Percentiles rank a stretch among this genome's conserved stretches.
These are phyloP conservation scores for Conchocele bisecta DNA, from an alignment of 2,888 invertebrate genomes.

Conservation along the genomic window DNA sequence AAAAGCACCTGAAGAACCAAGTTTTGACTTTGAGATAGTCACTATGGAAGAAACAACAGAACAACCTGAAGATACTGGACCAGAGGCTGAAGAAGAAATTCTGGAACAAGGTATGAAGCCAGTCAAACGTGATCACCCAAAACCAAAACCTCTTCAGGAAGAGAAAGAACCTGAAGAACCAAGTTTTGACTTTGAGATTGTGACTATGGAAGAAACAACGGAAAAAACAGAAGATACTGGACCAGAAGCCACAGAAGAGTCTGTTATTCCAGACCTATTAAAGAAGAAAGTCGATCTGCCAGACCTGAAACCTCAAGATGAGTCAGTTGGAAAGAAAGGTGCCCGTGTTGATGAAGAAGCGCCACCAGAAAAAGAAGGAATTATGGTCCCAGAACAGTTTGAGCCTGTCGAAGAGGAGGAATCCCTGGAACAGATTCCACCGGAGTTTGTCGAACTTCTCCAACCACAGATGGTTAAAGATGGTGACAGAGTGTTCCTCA, in stretches of 20 bases:
- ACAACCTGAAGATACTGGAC: conserved; percentile 47
- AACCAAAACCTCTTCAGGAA: conserved; percentile 66
- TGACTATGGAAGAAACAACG: conserved; percentile 51
- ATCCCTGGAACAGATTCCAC: conserved; percentile 69
- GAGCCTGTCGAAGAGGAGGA: conserved; percentile 67
- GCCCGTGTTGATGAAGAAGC: conserved; percentile 60
- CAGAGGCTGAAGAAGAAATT: conserved; percentile 60
- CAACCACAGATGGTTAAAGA: conserved; percentile 77
- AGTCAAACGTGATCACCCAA: conserved; percentile 66
- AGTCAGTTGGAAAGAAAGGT: conserved; percentile 56
- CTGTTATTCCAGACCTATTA: conserved; percentile 56
- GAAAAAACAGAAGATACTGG: conserved; percentile 35
- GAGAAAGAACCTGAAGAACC: conserved; percentile 67
- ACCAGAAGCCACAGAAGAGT: conserved; percentile 56
- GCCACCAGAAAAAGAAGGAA: conserved; percentile 58
- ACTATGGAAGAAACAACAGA: conserved; percentile 33
- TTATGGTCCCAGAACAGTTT: conserved; percentile 56
- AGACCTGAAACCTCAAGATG: conserved; percentile 54
- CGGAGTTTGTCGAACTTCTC: conserved; percentile 78
- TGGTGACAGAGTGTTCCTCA: conserved; percentile 73
- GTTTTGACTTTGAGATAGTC: conserved; percentile 39
- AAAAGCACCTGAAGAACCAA: conserved; percentile 63
- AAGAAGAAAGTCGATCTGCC: conserved; percentile 65
- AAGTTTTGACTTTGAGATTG: conserved; percentile 44
- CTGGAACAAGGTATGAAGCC: conserved; percentile 67